phyloP scores from a whole-genome alignment of 2,888 invertebrate species.

The Lomographa bimaculata region DNA sequence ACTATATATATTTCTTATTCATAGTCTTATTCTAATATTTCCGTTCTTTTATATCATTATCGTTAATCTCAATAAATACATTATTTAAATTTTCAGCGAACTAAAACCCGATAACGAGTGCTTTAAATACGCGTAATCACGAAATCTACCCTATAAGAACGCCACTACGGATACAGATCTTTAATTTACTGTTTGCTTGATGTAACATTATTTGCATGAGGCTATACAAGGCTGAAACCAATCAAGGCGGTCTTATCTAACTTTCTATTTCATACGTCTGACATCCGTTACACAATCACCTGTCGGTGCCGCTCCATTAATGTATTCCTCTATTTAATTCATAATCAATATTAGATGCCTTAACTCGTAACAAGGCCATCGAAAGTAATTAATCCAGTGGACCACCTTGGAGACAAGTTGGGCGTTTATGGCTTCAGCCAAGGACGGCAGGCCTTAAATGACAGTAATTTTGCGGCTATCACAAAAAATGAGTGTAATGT shows the following conservation, averaged over 20 bases:
- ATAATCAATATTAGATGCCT: slow-evolving; percentile 35
- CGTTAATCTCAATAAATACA: too few species aligned
- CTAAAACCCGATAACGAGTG: too few species aligned
- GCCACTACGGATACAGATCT: slow-evolving; percentile 36
- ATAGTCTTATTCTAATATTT: too few species aligned
- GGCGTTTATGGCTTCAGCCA: slow-evolving; percentile 58
- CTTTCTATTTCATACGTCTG: slow-evolving; percentile 54
- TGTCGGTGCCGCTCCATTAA: slow-evolving; percentile 35
- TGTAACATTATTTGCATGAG: slow-evolving; percentile 53
- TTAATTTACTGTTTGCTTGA: slow-evolving; percentile 36
- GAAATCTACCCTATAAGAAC: slow-evolving; percentile 35
- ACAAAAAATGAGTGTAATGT: slow-evolving; percentile 33
- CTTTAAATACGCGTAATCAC: too few species aligned
- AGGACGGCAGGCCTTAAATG: slow-evolving; percentile 40
- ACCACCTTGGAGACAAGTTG: slow-evolving; percentile 60
- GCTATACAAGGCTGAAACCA: slow-evolving; percentile 50
- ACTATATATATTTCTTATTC: too few species aligned
- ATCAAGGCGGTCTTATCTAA: slow-evolving; percentile 51
- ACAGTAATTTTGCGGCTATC: slow-evolving; percentile 39
- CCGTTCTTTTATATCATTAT: too few species aligned
- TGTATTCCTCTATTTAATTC: slow-evolving; percentile 47
- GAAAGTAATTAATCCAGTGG: slow-evolving; percentile 60
- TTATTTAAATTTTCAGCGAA: too few species aligned
- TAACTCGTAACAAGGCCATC: slow-evolving; percentile 53
- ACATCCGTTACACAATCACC: slow-evolving; percentile 46